Conservation (phyloP, 2,797 vertebrate species). For the Spondyliosoma cantharus region DNA sequence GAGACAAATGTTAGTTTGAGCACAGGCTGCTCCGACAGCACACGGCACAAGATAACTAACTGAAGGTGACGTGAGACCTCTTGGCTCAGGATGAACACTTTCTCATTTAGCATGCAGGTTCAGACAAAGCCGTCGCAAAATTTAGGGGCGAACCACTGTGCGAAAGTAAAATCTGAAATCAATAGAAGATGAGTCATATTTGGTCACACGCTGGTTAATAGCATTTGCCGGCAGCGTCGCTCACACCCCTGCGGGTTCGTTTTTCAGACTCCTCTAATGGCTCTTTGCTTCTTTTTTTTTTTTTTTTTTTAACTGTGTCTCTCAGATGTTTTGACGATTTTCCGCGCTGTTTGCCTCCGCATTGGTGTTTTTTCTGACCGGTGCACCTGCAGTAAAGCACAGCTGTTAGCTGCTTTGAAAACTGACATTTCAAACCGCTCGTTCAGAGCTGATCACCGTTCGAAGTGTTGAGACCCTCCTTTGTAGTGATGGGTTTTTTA, state of each 20-base stretch:
- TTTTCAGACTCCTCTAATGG: not conserved
- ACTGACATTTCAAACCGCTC: not conserved
- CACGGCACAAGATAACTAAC: no score
- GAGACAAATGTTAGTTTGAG: no score
- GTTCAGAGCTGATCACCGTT: not conserved
- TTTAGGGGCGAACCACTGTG: not conserved
- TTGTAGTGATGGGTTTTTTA: not conserved
- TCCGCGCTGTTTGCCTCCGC: slow-evolving; percentile 1
- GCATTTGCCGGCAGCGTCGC: not conserved
- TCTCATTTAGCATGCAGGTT: not conserved
- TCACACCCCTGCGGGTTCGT: not conserved
- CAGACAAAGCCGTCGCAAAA: not conserved
- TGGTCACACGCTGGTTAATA: not conserved
- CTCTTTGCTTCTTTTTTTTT: no score
- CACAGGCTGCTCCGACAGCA: not conserved
- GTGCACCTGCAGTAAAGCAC: not conserved
- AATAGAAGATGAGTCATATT: not conserved
- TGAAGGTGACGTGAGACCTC: not conserved
- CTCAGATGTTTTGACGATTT: slow-evolving; percentile 37
- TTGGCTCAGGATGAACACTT: not conserved
- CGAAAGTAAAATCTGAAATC: no score
- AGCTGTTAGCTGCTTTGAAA: not conserved
- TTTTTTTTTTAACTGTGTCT: slow-evolving; percentile 6
- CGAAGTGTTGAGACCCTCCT: not conserved
- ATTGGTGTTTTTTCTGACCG: slow-evolving; percentile 5